Conservation (phyloP, 30 jellyfish, hydroid and myxozoan genomes). For the Turritopsis dohrnii region DNA sequence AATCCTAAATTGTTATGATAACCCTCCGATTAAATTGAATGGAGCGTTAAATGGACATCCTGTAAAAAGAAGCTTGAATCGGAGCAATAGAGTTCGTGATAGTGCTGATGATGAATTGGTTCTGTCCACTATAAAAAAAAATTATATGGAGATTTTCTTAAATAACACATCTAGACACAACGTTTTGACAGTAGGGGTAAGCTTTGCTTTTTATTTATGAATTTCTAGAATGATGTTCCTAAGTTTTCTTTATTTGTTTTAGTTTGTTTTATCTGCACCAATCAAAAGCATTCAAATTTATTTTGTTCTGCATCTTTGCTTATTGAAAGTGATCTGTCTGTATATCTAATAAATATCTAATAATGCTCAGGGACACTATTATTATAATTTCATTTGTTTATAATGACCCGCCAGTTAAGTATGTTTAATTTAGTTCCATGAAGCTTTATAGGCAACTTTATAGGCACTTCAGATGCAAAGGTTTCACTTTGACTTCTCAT, state of each 20-base stretch:
- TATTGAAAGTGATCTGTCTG: no score
- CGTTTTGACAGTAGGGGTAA: constrained; percentile 58
- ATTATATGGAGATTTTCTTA: constrained; percentile 53
- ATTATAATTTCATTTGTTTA: no score
- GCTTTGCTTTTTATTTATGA: constrained; percentile 2
- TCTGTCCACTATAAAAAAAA: constrained; percentile 31
- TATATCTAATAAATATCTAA: no score
- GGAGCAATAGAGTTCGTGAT: neutral
- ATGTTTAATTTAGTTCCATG: no score
- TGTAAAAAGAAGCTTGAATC: constrained; percentile 44
- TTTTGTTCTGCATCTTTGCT: no score
- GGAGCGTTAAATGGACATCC: constrained; percentile 24
- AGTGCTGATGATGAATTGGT: constrained; percentile 33
- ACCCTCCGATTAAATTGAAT: constrained; percentile 10
- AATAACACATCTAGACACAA: constrained; percentile 67
- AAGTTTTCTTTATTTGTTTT: neutral
- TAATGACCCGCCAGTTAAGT: no score
- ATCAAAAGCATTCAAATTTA: no score
- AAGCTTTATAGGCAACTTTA: no score
- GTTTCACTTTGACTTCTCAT: no score
- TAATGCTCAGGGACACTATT: no score
- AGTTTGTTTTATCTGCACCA: no score
- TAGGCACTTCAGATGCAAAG: no score
- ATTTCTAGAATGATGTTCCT: neutral
- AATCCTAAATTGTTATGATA: constrained; percentile 32